Evolutionary conservation across 2,888 invertebrate species (phyloP).

Genomic region (Acanthoscelides obtectus): DNA sequence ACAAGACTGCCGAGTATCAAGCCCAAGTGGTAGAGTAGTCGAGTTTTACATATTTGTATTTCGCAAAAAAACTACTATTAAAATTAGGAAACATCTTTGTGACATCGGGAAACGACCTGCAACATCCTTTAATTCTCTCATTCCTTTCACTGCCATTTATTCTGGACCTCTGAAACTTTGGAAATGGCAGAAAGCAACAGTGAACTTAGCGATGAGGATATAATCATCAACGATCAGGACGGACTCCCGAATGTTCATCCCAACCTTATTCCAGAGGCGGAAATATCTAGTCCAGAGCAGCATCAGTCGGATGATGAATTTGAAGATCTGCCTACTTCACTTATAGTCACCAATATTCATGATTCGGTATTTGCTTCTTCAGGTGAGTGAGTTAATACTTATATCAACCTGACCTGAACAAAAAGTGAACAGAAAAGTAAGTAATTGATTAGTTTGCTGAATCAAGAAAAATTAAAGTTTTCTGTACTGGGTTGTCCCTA

Average conservation of each 20-base stretch:
- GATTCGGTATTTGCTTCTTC: constrained; percentile 66
- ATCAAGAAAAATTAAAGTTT: no score
- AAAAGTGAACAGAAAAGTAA: no score
- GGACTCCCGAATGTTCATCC: constrained; percentile 83
- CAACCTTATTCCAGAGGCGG: constrained; percentile 65
- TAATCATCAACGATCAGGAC: constrained; percentile 81
- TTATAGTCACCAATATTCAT: constrained; percentile 86
- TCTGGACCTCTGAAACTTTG: neutral
- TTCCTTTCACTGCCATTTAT: neutral
- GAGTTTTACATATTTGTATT: neutral
- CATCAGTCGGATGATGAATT: constrained; percentile 64
- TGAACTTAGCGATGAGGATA: constrained; percentile 57
- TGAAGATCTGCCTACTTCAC: constrained; percentile 81
- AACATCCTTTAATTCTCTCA: neutral
- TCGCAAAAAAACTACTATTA: neutral
- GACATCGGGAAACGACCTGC: neutral
- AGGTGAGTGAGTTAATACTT: constrained; percentile 32
- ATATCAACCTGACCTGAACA: no score
- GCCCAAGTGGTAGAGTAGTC: neutral
- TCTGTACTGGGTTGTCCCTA: no score
- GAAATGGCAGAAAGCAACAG: constrained; percentile 39
- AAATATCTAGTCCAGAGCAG: constrained; percentile 57
- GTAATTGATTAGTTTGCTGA: no score
- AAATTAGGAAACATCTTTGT: neutral
- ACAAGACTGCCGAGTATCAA: neutral